Base-by-base conservation (phyloP, 2,888 invertebrate genomes). In the Punctoribates punctum region DNA sequence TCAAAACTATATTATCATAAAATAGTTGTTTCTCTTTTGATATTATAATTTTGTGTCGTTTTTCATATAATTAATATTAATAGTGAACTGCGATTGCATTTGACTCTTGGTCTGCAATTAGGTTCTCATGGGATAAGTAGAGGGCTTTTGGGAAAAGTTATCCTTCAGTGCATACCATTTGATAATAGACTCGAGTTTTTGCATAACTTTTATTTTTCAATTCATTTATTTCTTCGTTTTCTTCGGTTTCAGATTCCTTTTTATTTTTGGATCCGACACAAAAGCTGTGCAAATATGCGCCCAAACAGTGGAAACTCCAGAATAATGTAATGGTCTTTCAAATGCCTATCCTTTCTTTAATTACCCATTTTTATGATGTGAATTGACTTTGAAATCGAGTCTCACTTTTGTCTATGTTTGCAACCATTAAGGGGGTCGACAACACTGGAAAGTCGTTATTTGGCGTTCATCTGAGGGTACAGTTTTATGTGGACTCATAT, bases 251-350 rank as follows among this genome's bases (percentile, higher is more conserved):
- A 96, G 96, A 95, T 88, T 93, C 96, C 87, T 95, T 92, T 86
- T 89, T 95, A 83, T 97, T 96, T 87, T 91, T 94, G 85, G 94
- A 96, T 85, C 90, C 91, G 84, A 95, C 95, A 85, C 92, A 91
- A 87, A 96, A 96, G 87, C 88, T 97, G 83, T 93, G 93, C 84
- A 96, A 96, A 87, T 94, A 95, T 87, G 94, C 94, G 82, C 94
- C 95, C 83, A 96, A 96, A 86, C 92, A 92, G 85, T 96, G 96
- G 95, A 91, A 94, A 85, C 92, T 93, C 81, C 93, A 93, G 85
- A 92, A 92, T 83, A 92, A 93, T 87, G 92, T 92, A 86, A 90
- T 90, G n/a, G n/a, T 13, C 13, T 17, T 48, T 48, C 48, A 17
- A 9, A 3, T 48, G 48, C 34, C 34, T 34, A 34, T 34, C 34